Evolutionary conservation across 2,888 invertebrate species (phyloP), one percentile per base, ranked within the genome.

Genomic region (Corbicula japonica): DNA sequence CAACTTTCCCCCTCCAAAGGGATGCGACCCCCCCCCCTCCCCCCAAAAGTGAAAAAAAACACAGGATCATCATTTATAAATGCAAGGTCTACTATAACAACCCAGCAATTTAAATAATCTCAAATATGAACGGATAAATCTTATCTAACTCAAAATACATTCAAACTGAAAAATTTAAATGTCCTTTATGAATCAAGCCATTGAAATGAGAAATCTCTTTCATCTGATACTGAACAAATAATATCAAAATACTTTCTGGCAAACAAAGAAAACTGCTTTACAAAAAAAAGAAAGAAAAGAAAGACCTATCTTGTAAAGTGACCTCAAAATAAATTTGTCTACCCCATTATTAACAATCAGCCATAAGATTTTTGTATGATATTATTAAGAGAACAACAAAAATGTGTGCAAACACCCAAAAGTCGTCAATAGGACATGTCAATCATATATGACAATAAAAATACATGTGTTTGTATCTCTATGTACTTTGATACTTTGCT

Each of bases 61-160:
- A n/a, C n/a, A n/a, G n/a, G n/a, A n/a, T n/a, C n/a, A n/a, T n/a
- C n/a, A n/a, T n/a, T n/a, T n/a, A n/a, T n/a, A n/a, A n/a, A n/a
- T n/a, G n/a, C n/a, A n/a, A n/a, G n/a, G n/a, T n/a, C n/a, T n/a
- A 58, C 30, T 12, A 41, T 66, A 66, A 66, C 66, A 54, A 66
- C 66, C 12, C 54, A 66, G 50, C 54, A 52, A 66, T 66, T 52
- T 54, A 66, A 66, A 66, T 52, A 66, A 54, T 54, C 66, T 52
- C 26, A 35, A 41, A 65, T 35, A 34, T 18, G n/a, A 41, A 54
- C 28, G 50, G 54, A 23, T 66, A 8, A 38, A 52, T 35, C 52
- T 66, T 66, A 54, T 66, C 52, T 66, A 28, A 41, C 52, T 41
- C 30, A 66, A 66, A 66, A 66, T 66, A 66, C 66, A 66, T 66